Conservation (phyloP, 1,140 invertebrate genomes). For the Apocrypta bakeri region DNA sequence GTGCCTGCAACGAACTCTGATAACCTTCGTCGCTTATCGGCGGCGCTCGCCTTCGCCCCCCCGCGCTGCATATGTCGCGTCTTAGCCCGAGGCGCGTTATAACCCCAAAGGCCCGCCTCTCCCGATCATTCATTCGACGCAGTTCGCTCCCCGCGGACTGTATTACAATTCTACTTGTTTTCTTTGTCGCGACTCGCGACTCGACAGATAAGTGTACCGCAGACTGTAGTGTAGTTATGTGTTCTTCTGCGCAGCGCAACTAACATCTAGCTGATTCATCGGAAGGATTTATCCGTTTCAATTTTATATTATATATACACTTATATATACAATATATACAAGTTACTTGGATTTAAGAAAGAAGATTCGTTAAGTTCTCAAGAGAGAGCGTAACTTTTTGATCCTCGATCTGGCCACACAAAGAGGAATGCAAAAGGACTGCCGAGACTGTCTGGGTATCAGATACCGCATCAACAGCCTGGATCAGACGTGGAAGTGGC, state of each 20-base stretch:
- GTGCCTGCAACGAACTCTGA: conserved; percentile 65
- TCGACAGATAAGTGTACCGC: background rate
- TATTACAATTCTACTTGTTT: too few relatives aligned
- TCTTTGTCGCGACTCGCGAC: background rate
- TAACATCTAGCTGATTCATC: background rate
- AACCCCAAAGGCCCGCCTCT: conserved; percentile 48
- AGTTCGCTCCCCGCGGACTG: background rate
- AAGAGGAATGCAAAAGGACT: conserved; percentile 88
- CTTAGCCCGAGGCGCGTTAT: conserved; percentile 35
- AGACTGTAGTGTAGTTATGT: too few relatives aligned
- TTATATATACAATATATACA: too few relatives aligned
- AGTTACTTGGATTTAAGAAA: too few relatives aligned
- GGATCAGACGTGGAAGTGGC: conserved; percentile 94
- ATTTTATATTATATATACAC: too few relatives aligned
- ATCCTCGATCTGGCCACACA: conserved; percentile 77
- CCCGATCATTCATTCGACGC: conserved; percentile 28
- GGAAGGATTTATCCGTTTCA: too few relatives aligned
- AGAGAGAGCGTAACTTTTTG: conserved; percentile 47
- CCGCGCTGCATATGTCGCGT: conserved; percentile 10
- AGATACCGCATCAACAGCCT: conserved; percentile 87
- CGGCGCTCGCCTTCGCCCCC: conserved; percentile 44
- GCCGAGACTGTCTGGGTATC: conserved; percentile 89
- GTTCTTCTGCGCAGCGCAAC: background rate
- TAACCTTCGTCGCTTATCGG: conserved; percentile 62
- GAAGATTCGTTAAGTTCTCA: background rate